These are phyloP conservation scores for Sesia apiformis DNA, from an alignment of 2,888 invertebrate species.

Conservation along the genomic window DNA sequence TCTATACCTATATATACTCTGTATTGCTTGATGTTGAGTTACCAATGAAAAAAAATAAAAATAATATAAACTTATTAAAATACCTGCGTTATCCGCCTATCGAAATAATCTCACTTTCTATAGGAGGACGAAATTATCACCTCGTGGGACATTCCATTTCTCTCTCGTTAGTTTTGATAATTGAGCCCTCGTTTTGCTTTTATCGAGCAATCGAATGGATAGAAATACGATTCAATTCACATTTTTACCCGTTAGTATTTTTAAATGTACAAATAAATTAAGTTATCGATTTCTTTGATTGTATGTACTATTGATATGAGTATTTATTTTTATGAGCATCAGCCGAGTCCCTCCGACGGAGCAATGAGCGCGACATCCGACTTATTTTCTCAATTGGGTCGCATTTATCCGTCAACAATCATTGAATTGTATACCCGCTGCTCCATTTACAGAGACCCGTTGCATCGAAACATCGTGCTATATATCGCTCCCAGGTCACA, in stretches of 20 bases:
- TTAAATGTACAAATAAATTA: background rate
- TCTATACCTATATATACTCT: too few relatives aligned
- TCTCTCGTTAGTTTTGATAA: constrained; percentile 63
- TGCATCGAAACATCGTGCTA: constrained; percentile 25
- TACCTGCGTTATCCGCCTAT: constrained; percentile 39
- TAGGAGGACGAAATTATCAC: constrained; percentile 71
- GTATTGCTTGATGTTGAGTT: too few relatives aligned
- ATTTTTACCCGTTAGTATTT: constrained; percentile 18
- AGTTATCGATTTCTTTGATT: too few relatives aligned
- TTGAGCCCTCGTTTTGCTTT: constrained; percentile 54
- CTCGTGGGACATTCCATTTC: constrained; percentile 65
- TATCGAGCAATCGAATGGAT: constrained; percentile 31
- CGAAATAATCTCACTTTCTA: constrained; percentile 69
- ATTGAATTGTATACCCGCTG: constrained; percentile 35
- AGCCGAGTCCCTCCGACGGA: constrained; percentile 11
- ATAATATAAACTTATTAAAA: constrained; percentile 28
- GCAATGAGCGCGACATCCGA: constrained; percentile 40
- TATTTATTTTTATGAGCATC: too few relatives aligned
- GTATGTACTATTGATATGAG: too few relatives aligned
- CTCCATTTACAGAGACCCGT: constrained; percentile 39
- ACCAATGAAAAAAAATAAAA: too few relatives aligned
- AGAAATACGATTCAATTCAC: constrained; percentile 31
- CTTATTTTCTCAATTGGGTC: constrained; percentile 43
- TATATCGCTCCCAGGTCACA: constrained; percentile 17
- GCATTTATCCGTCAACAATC: constrained; percentile 22